Conservation (phyloP, 2,888 invertebrate species). For the Pseudococcus jackbeardsleyi region DNA sequence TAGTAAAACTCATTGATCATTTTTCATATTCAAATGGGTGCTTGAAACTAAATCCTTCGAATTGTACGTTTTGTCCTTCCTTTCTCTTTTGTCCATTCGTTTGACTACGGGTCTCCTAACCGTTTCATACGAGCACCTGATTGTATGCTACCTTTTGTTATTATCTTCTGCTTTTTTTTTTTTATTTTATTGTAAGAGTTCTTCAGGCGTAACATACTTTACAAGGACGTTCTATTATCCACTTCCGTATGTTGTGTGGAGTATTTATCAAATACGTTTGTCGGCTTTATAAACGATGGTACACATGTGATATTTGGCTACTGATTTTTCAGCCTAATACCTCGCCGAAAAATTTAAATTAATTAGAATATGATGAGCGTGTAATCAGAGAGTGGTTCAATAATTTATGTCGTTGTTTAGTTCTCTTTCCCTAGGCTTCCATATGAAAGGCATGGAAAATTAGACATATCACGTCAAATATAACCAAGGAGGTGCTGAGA, state of each 20-base stretch:
- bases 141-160: constrained; percentile 54
- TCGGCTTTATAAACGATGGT: neutral
- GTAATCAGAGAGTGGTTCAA: neutral
- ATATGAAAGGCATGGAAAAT: no score
- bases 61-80: constrained; percentile 26
- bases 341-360: neutral
- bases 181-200: constrained; percentile 53
- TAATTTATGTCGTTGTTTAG: neutral
- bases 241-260: constrained; percentile 55
- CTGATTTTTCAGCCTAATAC: constrained; percentile 1
- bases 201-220: constrained; percentile 61
- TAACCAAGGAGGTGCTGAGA: no score
- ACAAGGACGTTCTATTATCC: constrained; percentile 59
- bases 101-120: constrained; percentile 4
- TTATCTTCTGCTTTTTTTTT: constrained; percentile 32
- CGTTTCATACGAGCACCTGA: constrained; percentile 56
- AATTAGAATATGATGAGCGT: constrained; percentile 14
- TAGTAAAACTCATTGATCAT: neutral
- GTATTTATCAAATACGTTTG: constrained; percentile 36
- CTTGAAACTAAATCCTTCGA: constrained; percentile 27
- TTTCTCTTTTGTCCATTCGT: constrained; percentile 38
- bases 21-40: constrained; percentile 27
- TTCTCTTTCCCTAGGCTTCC: no score
- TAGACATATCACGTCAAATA: no score
- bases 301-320: constrained; percentile 28